Conservation (phyloP, 2,797 vertebrate genomes). For the Triplophysa yarkandensis region DNA sequence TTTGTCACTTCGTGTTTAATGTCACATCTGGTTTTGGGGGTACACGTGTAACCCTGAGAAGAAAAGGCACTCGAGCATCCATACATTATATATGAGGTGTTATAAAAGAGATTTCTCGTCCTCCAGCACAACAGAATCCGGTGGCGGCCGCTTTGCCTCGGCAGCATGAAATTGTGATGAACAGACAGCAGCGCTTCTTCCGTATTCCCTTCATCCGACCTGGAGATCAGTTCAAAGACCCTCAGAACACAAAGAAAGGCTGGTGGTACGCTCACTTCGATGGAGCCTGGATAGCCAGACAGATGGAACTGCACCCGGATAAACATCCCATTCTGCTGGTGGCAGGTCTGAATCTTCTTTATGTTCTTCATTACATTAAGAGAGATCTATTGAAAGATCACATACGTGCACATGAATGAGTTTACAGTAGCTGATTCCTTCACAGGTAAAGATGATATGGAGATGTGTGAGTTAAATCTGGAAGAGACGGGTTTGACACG, state of each 20-base stretch:
- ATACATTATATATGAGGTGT: neutral
- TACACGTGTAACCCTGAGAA: too few species aligned
- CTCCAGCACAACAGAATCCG: conserved; percentile 85
- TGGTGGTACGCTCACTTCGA: conserved; percentile 99
- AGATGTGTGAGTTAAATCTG: conserved; percentile 98
- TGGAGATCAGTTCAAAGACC: conserved; percentile 91
- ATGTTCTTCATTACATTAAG: too few species aligned
- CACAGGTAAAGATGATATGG: conserved; percentile 96
- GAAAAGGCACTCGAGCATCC: too few species aligned
- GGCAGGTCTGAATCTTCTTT: conserved; percentile 77
- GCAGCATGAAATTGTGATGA: conserved; percentile 84
- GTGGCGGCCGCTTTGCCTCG: conserved; percentile 78
- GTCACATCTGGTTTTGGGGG: too few species aligned
- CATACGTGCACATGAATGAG: too few species aligned
- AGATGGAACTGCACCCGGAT: conserved; percentile 97
- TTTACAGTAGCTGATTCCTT: neutral
- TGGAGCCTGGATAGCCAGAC: conserved; percentile 93
- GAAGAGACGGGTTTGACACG: conserved; percentile 95
- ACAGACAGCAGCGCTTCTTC: conserved; percentile 92
- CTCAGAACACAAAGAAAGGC: conserved; percentile 92
- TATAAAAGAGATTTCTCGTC: neutral
- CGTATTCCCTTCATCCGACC: conserved; percentile 96
- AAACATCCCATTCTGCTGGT: conserved; percentile 95
- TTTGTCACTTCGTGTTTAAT: too few species aligned
- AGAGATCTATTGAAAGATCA: too few species aligned